These are phyloP conservation scores for Sciaenops ocellatus DNA, from an alignment of 2,797 vertebrate species.

Conservation along the genomic window DNA sequence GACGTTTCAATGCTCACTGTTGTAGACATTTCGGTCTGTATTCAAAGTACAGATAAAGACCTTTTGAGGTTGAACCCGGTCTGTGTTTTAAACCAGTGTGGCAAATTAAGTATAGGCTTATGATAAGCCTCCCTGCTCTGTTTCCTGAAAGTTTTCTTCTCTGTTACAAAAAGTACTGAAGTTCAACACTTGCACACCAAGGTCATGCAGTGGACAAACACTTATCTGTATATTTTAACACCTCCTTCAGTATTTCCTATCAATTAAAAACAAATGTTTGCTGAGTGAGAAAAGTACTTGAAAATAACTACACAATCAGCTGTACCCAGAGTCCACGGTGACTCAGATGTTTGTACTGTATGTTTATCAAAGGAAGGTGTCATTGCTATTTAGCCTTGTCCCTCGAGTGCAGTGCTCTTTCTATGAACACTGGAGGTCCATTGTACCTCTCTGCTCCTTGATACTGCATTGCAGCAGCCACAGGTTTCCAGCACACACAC, in stretches of 20 bases:
- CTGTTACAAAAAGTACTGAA: no score
- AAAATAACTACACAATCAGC: not conserved
- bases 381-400: not conserved
- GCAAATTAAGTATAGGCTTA: not conserved
- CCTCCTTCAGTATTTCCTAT: not conserved
- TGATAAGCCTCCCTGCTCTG: no score
- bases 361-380: constrained; percentile 6
- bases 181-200: not conserved
- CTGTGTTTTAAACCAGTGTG: not conserved
- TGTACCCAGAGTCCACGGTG: not conserved
- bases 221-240: not conserved
- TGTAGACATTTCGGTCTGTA: not conserved
- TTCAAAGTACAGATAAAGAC: not conserved
- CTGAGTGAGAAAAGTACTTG: not conserved
- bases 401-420: constrained; percentile 41
- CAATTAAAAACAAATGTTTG: not conserved
- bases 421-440: constrained; percentile 20
- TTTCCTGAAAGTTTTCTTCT: no score
- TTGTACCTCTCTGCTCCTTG: constrained; percentile 38
- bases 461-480: constrained; percentile 79
- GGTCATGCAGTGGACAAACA: not conserved
- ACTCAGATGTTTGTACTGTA: not conserved
- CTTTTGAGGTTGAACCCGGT: not conserved
- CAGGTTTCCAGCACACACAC: constrained; percentile 50
- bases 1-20: not conserved